A percentile compares a stretch with the other conserved stretches of the same genome.
phyloP scores from a whole-genome alignment of 2,888 invertebrate species.

The Dendrolimus houi region DNA sequence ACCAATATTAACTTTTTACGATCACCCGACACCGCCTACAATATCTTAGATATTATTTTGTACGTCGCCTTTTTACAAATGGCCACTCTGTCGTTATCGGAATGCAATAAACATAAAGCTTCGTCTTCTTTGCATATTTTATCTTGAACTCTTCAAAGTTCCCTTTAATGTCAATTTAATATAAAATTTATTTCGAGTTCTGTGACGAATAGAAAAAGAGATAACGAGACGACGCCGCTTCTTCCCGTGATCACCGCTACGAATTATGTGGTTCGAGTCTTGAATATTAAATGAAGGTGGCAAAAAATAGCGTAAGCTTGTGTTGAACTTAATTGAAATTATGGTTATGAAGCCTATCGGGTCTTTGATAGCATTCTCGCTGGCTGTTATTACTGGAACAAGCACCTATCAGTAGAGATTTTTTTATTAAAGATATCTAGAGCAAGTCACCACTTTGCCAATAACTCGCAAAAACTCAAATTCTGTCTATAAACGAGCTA shows the following conservation, averaged over 20 bases:
- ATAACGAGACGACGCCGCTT: constrained; percentile 50
- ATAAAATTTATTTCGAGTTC: constrained; percentile 41
- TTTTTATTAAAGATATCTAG: constrained; percentile 34
- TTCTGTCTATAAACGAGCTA: too few relatives aligned
- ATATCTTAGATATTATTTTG: neutral
- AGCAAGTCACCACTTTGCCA: constrained; percentile 35
- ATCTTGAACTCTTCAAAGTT: constrained; percentile 27
- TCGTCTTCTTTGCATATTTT: constrained; percentile 26
- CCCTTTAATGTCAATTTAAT: constrained; percentile 43
- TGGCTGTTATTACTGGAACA: constrained; percentile 23
- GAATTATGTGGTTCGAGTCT: constrained; percentile 56
- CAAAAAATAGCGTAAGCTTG: constrained; percentile 38
- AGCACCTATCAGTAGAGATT: constrained; percentile 18
- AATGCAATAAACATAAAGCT: constrained; percentile 25
- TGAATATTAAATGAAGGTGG: constrained; percentile 56
- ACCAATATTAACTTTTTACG: constrained; percentile 17
- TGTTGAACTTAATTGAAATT: constrained; percentile 50
- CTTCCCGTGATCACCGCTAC: constrained; percentile 52
- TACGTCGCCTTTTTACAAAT: constrained; percentile 12
- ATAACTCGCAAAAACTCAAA: constrained; percentile 15
- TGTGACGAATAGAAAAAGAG: constrained; percentile 54
- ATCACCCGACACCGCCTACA: neutral
- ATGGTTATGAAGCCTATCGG: constrained; percentile 53
- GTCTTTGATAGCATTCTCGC: constrained; percentile 26
- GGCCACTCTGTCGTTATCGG: constrained; percentile 16